phyloP scores from a whole-genome alignment of 2,888 invertebrate genomes.

The Zele albiditarsus region DNA sequence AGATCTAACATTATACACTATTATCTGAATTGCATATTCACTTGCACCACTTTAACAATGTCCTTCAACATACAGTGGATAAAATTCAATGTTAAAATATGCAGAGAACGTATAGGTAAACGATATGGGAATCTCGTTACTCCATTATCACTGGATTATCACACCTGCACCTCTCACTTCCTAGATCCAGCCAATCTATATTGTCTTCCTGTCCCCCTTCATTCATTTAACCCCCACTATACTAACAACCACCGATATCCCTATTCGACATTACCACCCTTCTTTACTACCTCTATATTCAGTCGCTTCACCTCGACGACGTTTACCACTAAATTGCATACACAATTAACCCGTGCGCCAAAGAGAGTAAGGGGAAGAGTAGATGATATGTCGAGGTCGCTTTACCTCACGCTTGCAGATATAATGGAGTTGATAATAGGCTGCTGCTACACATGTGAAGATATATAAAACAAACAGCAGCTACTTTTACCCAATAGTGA shows the following conservation, averaged over 20 bases:
- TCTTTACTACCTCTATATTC: constrained; percentile 25
- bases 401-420: constrained; percentile 10
- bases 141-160: constrained; percentile 70
- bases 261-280: constrained; percentile 12
- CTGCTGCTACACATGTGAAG: background rate
- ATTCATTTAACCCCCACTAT: constrained; percentile 6
- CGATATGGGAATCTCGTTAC: constrained; percentile 68
- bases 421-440: constrained; percentile 17
- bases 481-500: background rate
- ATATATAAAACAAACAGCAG: background rate
- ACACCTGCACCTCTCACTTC: constrained; percentile 61
- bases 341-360: constrained; percentile 33
- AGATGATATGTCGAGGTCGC: background rate
- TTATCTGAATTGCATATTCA: background rate
- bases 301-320: constrained; percentile 2
- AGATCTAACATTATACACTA: background rate
- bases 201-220: constrained; percentile 12
- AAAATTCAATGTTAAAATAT: constrained; percentile 69
- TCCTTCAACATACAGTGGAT: constrained; percentile 30
- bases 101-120: constrained; percentile 63
- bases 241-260: constrained; percentile 3
- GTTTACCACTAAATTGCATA: constrained; percentile 32
- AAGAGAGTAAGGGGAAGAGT: background rate
- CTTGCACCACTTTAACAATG: background rate
- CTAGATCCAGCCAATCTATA: constrained; percentile 51